Base-by-base conservation (phyloP, 2,888 invertebrate species). In the Rotaria sp. region DNA sequence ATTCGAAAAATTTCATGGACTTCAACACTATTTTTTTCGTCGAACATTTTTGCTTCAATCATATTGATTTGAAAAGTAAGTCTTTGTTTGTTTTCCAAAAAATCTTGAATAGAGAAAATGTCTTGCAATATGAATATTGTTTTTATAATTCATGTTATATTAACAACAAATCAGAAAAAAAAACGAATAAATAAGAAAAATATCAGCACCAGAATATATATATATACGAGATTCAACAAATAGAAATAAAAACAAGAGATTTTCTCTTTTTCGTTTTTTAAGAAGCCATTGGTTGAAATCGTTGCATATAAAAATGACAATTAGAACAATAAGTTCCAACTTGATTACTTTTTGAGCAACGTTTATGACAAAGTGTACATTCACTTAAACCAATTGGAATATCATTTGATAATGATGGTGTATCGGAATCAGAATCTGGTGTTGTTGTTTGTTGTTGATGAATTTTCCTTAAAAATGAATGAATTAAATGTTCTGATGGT, bases 281-380 rank as follows among this genome's bases (percentile, higher is more conserved):
- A 35, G 67, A 80, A 2, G 45, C n/a, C 2, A 15, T 24, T 24
- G 80, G 80, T 45, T 80, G 80, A 45, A 80, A 80, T 45, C 80
- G 41, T 45, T 80, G 80, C 45, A 80, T 41, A 80, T 80, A 80
- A 41, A n/a, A 80, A 41, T 80, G 80, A 80, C 80, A 80, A 45
- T 80, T 80, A n/a, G 80, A 80, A 45, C 80, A 80, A 80, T 80
- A 80, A 10, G 41, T 21, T 35, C 67, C 67, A 38, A 67, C 21
- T 45, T 45, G 45, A 80, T 45, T 45, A 80, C 45, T 80, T n/a
- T 45, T 45, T 10, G 45, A 41, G n/a, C 41, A 80, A 41, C 80
- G 80, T 80, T 80, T 80, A 80, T 80, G 80, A 80, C 80, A 80
- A 13, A 80, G n/a, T 45, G 41, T 45, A 45, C 80, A 80, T 80